Base-by-base conservation (phyloP, 2,888 invertebrate genomes). In the Melanostoma mellinum region DNA sequence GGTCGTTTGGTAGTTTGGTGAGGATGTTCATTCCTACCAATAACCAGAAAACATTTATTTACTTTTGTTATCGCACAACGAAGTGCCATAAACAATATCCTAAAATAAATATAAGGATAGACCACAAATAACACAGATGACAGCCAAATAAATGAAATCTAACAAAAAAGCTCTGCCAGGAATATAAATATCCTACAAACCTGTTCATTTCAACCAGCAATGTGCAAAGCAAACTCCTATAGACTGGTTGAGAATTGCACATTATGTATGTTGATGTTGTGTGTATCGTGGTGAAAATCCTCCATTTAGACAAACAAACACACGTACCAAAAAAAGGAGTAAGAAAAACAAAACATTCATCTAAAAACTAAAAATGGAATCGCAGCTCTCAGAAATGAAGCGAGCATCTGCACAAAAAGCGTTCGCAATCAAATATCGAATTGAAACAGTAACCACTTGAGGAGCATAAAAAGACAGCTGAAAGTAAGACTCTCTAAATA, bases 91-190 rank as follows among this genome's bases (percentile, higher is more conserved):
- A 72, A 67, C 60, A 71, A 76, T 63, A 67, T 61, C 38, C 33
- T 20, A 48, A 61, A 68, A 48, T 44, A 82, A 77, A 67, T 50
- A 52, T 9, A 38, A 5, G 10, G 48, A 36, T 53, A 55, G 55
- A 42, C 75, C 56, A 69, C 68, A 72, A 67, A 73, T 50, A 65
- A 80, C 46, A 38, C 38, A 56, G 61, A 80, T 80, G 79, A 80
- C 79, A 80, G 74, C 56, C 55, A 74, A 79, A 79, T 80, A 75
- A 75, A 80, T 69, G 63, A 68, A 80, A 65, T 63, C 75, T 56
- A 80, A 63, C 68, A 33, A 63, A 69, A 56, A 44, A 69, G 32
- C 58, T 56, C 30, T 52, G 44, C 30, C 33, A 3, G 32, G 58
- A 30, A 63, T 50, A 61, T 55, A 61, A 61, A 73, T 68, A 73